These are phyloP conservation scores for Phalera bucephala DNA, from an alignment of 2,888 invertebrate genomes.

Conservation along the genomic window DNA sequence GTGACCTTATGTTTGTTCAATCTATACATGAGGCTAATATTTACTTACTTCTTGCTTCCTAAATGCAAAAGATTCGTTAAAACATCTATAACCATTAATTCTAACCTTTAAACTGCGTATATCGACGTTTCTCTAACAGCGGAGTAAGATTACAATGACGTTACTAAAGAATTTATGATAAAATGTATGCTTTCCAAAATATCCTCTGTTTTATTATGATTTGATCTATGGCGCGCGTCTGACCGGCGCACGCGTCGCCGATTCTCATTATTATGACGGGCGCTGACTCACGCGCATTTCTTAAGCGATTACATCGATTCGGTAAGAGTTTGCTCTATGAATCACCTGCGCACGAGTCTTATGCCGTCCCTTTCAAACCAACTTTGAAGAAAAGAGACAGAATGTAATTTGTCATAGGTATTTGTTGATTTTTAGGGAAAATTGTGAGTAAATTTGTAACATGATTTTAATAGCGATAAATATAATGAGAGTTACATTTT, in stretches of 20 bases:
- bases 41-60: no score
- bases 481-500: neutral
- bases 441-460: neutral
- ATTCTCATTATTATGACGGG: slow-evolving; percentile 20
- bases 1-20: no score
- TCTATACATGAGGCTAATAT: no score
- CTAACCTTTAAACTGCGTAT: no score
- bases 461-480: neutral
- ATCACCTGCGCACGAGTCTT: slow-evolving; percentile 27
- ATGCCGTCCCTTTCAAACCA: slow-evolving; percentile 8
- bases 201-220: slow-evolving; percentile 17
- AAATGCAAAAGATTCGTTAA: no score
- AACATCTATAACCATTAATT: no score
- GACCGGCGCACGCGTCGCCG: slow-evolving; percentile 10
- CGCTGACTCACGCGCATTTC: slow-evolving; percentile 26
- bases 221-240: slow-evolving; percentile 8
- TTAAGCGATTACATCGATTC: slow-evolving; percentile 55
- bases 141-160: no score
- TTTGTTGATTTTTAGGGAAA: slow-evolving; percentile 1
- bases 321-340: slow-evolving; percentile 39
- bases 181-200: no score
- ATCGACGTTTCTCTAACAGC: no score
- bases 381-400: slow-evolving; percentile 6
- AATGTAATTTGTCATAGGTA: neutral
- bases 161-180: no score